Conservation (phyloP, 2,888 invertebrate species). For the Epicampocera succincta region DNA sequence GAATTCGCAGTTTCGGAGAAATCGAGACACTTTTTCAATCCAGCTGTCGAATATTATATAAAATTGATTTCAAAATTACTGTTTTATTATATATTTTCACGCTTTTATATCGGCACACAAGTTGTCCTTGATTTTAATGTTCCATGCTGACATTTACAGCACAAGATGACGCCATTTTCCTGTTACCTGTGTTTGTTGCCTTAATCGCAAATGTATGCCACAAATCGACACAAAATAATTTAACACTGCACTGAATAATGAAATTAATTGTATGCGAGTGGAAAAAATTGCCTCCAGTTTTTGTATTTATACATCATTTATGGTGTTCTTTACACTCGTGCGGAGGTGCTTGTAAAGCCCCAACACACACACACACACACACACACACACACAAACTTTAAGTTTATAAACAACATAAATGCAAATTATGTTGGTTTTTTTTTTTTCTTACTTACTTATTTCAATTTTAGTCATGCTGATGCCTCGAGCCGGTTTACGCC, state of each 20-base stretch:
- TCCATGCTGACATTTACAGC: not conserved
- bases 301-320: constrained; percentile 39
- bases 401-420: not conserved
- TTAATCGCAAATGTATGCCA: too few relatives aligned
- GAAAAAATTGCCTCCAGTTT: constrained; percentile 2
- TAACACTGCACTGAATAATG: constrained; percentile 9
- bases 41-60: too few relatives aligned
- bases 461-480: constrained; percentile 90
- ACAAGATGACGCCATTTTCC: constrained; percentile 39
- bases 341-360: not conserved
- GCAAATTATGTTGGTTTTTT: not conserved
- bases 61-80: too few relatives aligned
- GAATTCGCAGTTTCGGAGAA: too few relatives aligned
- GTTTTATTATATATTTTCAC: too few relatives aligned
- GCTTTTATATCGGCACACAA: too few relatives aligned
- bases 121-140: not conserved
- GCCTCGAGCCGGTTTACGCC: constrained; percentile 85
- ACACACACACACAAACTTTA: not conserved
- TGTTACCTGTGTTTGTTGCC: too few relatives aligned
- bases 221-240: not conserved
- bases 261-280: constrained; percentile 31
- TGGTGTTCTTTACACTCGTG: not conserved
- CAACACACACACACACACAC: not conserved
- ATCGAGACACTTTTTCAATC: too few relatives aligned
- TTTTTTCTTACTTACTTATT: constrained; percentile 85